Evolutionary conservation across 2,888 invertebrate species (phyloP).

Genomic region (Lasioglossum vierecki): DNA sequence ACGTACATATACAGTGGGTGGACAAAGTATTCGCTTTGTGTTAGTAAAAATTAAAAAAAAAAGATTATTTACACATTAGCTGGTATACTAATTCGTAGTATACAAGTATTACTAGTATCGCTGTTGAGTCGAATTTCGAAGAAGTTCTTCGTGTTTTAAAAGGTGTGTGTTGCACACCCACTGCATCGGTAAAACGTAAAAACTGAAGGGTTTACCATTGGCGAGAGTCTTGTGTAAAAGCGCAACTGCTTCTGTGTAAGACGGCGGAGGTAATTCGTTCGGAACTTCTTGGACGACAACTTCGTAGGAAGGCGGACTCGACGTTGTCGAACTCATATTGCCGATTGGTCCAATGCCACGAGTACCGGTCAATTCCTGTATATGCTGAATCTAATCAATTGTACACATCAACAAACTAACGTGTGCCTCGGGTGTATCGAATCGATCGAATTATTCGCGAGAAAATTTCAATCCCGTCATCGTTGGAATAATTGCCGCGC

Average conservation of each 20-base stretch:
- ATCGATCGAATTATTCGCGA: background rate
- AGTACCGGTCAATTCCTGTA: conserved; percentile 86
- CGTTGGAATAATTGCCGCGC: conserved; percentile 10
- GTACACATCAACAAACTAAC: background rate
- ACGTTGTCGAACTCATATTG: conserved; percentile 81
- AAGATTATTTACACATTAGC: no score
- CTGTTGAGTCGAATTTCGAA: no score
- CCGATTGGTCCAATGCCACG: conserved; percentile 86
- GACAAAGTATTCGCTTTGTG: no score
- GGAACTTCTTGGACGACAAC: conserved; percentile 84
- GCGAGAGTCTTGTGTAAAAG: conserved; percentile 74
- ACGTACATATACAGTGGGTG: no score
- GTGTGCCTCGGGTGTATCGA: background rate
- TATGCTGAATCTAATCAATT: conserved; percentile 28
- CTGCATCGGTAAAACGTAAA: background rate
- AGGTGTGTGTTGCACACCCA: no score
- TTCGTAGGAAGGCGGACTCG: conserved; percentile 87
- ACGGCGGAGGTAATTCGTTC: conserved; percentile 87
- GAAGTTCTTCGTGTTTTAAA: no score
- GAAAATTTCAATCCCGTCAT: background rate
- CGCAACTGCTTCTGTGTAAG: conserved; percentile 87
- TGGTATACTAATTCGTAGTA: no score
- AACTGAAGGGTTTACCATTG: conserved; percentile 66
- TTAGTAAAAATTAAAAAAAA: no score
- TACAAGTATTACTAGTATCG: no score